phyloP scores from a whole-genome alignment of 2,888 invertebrate species.

The Neoitamus cyanurus region DNA sequence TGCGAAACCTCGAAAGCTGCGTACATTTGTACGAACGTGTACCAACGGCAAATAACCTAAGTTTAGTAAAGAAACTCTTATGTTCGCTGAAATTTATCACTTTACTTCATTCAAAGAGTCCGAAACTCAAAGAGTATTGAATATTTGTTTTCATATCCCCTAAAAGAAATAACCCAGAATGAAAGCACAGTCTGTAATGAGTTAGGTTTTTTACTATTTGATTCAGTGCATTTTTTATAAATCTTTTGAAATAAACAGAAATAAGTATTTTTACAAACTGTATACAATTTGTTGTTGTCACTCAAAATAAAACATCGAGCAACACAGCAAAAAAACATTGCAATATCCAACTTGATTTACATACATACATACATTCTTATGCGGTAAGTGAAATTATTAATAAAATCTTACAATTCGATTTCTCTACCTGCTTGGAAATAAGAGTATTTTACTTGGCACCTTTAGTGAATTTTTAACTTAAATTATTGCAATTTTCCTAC shows the following conservation, averaged over 20 bases:
- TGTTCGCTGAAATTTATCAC: too few species aligned
- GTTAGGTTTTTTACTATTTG: conserved; percentile 44
- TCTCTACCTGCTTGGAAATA: conserved; percentile 7
- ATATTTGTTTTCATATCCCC: too few species aligned
- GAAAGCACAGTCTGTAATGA: conserved; percentile 10
- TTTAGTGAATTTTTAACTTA: not conserved
- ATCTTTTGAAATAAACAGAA: conserved; percentile 30
- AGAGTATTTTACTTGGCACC: conserved; percentile 28
- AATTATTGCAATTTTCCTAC: conserved; percentile 4
- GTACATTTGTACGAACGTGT: too few species aligned
- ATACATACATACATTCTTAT: conserved; percentile 23
- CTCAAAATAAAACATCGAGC: conserved; percentile 25
- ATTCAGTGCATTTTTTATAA: conserved; percentile 45
- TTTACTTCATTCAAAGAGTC: too few species aligned
- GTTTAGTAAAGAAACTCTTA: too few species aligned
- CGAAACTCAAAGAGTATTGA: too few species aligned
- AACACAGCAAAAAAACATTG: not conserved
- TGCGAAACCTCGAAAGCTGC: too few species aligned
- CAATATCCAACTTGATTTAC: conserved; percentile 16
- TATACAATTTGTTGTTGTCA: conserved; percentile 10
- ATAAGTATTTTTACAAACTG: conserved; percentile 26
- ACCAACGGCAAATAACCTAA: too few species aligned
- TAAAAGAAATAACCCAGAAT: not conserved
- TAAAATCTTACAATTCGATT: not conserved
- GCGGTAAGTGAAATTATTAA: not conserved